phyloP scores from a whole-genome alignment of 2,113 vertebrate species.

The Petroica traversi region DNA sequence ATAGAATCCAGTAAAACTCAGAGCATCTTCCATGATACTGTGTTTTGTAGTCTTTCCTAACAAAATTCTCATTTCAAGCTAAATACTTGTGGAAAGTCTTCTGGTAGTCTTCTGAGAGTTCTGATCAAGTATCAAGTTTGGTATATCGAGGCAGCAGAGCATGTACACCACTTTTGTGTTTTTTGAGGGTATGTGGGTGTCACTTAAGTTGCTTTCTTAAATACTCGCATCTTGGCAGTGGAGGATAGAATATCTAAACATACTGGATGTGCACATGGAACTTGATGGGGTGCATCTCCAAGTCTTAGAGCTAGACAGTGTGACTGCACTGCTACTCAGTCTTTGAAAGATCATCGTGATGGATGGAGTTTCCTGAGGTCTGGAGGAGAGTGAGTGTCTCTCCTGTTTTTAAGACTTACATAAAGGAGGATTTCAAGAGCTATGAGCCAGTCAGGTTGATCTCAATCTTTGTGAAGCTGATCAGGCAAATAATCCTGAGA shows the following conservation, averaged over 20 bases:
- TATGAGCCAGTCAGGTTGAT: background rate
- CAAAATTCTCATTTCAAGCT: background rate
- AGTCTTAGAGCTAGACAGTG: background rate
- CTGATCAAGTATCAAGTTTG: background rate
- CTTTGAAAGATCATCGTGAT: background rate
- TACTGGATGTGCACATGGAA: background rate
- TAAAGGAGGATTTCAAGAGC: background rate
- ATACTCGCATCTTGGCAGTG: accelerated
- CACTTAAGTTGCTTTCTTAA: background rate
- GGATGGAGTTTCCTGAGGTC: background rate
- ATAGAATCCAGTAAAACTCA: background rate
- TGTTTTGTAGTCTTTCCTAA: background rate
- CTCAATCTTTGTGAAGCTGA: background rate
- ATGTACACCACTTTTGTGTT: background rate
- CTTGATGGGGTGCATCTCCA: background rate
- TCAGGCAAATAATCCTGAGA: background rate
- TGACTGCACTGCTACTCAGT: background rate
- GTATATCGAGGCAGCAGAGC: background rate
- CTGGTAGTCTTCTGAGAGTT: background rate
- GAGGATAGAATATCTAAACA: background rate
- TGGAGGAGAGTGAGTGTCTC: background rate
- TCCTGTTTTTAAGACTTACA: background rate
- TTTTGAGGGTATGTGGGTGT: background rate
- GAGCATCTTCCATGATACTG: background rate
- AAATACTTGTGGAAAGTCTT: background rate